Evolutionary conservation across 2,113 vertebrate genomes (phyloP).

Genomic region (Syrmaticus mikado): DNA sequence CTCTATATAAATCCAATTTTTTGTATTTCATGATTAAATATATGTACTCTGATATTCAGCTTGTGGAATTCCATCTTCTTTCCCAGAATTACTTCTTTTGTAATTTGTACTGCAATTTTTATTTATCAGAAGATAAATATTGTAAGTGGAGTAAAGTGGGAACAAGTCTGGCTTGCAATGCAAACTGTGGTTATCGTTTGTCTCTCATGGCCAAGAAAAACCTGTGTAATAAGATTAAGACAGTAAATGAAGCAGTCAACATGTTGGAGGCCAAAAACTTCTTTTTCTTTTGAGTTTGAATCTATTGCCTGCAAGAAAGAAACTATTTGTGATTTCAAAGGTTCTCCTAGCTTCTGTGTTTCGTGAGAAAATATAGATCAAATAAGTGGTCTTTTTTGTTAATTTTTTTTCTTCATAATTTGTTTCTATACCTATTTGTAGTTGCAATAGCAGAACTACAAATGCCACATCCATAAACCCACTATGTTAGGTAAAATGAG

Average conservation of each 20-base stretch:
- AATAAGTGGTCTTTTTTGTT: not conserved
- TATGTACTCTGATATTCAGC: not conserved
- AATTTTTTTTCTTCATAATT: not conserved
- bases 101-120: not conserved
- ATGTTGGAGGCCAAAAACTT: not conserved
- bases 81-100: not conserved
- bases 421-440: not conserved
- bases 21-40: not conserved
- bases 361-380: not conserved
- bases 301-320: not conserved
- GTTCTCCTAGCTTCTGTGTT: not conserved
- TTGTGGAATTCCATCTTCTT: not conserved
- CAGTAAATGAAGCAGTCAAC: not conserved
- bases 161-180: not conserved
- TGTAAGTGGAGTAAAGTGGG: not conserved
- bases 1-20: not conserved
- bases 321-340: not conserved
- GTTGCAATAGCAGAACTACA: not conserved
- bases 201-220: not conserved
- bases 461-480: not conserved
- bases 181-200: not conserved
- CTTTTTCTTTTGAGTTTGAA: not conserved
- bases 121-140: not conserved
- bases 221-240: not conserved
- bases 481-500: not conserved